Conservation (phyloP, 53 echinoderm and acorn worm genomes). For the Pentamera pediparva region DNA sequence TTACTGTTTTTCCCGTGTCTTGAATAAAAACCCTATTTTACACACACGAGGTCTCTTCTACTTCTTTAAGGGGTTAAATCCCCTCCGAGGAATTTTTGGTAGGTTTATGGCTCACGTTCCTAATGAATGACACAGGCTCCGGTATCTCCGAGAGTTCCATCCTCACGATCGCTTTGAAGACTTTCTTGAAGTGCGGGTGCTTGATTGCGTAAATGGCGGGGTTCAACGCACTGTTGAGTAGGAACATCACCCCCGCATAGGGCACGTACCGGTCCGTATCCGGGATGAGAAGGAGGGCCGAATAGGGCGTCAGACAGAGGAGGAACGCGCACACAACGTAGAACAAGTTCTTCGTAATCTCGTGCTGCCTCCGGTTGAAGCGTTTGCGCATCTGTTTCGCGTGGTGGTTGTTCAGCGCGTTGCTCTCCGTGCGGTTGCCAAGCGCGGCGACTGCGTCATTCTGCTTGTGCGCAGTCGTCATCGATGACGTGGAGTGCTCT, state of each 20-base stretch:
- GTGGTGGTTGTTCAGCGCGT: slow-evolving; percentile 2
- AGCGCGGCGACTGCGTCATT: slow-evolving; percentile 7
- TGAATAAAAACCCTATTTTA: no score
- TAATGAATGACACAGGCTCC: slow-evolving; percentile 41
- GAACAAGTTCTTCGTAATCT: slow-evolving; percentile 89
- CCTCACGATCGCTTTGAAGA: slow-evolving; percentile 49
- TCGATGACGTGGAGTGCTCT: slow-evolving; percentile 3
- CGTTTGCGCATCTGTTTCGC: slow-evolving; percentile 41
- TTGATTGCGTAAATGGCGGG: slow-evolving; percentile 84
- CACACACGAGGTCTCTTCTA: no score
- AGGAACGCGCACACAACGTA: slow-evolving; percentile 85
- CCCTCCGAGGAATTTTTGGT: no score
- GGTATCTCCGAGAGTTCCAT: slow-evolving; percentile 55
- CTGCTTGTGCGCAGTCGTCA: background rate
- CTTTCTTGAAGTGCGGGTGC: slow-evolving; percentile 75
- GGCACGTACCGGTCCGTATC: slow-evolving; percentile 72
- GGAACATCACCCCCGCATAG: slow-evolving; percentile 74
- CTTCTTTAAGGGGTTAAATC: no score
- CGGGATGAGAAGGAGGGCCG: slow-evolving; percentile 58
- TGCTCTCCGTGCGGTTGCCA: slow-evolving; percentile 11
- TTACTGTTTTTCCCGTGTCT: no score
- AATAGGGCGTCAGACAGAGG: slow-evolving; percentile 81
- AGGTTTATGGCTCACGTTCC: slow-evolving; percentile 7
- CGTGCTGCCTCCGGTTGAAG: slow-evolving; percentile 63
- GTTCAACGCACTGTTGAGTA: slow-evolving; percentile 77